Evolutionary conservation across 1,140 invertebrate species (phyloP).

Genomic region (Planococcus citri): DNA sequence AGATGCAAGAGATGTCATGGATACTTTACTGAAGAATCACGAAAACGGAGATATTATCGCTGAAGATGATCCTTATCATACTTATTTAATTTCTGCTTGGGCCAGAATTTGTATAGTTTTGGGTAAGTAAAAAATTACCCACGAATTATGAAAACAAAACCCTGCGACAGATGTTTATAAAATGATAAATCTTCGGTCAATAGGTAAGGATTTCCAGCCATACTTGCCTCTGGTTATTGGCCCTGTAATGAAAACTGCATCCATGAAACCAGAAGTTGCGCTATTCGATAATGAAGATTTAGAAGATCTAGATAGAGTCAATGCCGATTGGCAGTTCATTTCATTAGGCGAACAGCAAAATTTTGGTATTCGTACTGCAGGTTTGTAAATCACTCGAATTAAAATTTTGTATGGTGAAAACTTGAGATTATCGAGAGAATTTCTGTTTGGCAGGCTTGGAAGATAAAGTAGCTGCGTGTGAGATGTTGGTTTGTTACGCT

Average conservation of each 20-base stretch:
- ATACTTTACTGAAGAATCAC: conserved; percentile 83
- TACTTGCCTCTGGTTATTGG: conserved; percentile 97
- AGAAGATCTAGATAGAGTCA: conserved; percentile 66
- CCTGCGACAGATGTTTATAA: too few species aligned
- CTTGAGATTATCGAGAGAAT: not conserved
- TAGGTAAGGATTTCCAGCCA: conserved; percentile 83
- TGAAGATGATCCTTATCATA: conserved; percentile 94
- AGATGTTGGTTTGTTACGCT: conserved; percentile 98
- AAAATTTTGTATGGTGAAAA: not conserved
- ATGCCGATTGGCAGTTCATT: conserved; percentile 96
- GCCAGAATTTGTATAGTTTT: conserved; percentile 96
- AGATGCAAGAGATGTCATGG: conserved; percentile 95
- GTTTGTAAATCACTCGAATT: conserved; percentile 31
- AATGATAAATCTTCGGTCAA: conserved; percentile 18
- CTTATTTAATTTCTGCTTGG: conserved; percentile 98
- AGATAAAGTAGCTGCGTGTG: conserved; percentile 97
- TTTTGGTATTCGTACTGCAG: conserved; percentile 79
- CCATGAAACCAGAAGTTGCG: conserved; percentile 95
- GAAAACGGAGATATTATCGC: conserved; percentile 58
- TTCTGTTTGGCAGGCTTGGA: conserved; percentile 80
- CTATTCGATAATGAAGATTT: conserved; percentile 85
- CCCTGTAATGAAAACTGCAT: conserved; percentile 86
- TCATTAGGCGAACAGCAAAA: conserved; percentile 92
- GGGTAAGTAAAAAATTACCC: conserved; percentile 39
- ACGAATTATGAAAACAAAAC: not conserved